Evolutionary conservation across 1,140 invertebrate species (phyloP), one percentile per base, ranked within the genome.

Genomic region (Chelonus insularis): DNA sequence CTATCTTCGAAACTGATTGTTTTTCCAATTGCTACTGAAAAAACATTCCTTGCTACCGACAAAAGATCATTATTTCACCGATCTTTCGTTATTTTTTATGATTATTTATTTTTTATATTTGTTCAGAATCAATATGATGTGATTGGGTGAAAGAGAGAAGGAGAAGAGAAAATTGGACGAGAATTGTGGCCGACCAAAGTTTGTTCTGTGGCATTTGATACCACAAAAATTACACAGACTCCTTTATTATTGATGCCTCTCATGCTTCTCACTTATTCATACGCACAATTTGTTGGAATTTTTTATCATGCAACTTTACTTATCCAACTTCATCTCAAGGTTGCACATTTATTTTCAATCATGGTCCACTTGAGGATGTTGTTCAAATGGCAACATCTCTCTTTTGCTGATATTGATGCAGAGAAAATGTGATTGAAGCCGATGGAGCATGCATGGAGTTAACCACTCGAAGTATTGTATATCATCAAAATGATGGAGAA

Each of bases 91-190:
- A 47, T 16, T 47, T 48, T 63, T 52, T 48, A 18, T 20, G 9
- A 20, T 37, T 51, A 63, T 62, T 66, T 67, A 74, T 74, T 71
- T 73, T 43, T 52, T 60, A 45, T 76, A 69, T 76, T 75, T 74
- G 67, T 58, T 68, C 72, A 71, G 65, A 39, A 51, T 71, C 64
- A 73, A 72, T 70, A 64, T 63, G 65, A 65, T 66, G n/a, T n/a
- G n/a, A n/a, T n/a, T n/a, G n/a, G n/a, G n/a, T n/a, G n/a, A n/a
- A n/a, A n/a, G n/a, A 62, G 62, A 36, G 36, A 29, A 23, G 34
- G 39, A 18, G 43, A 29, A 9, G 23, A 25, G 62, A 32, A 62
- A 65, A 65, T 66, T 64, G 65, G 34, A 54, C 47, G 62, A 67
- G 64, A 62, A 61, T 67, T 67, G 65, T 43, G 71, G 73, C 70